These are phyloP conservation scores for Ennomos fuscantarius DNA, from an alignment of 2,888 invertebrate genomes.

Conservation along the genomic window DNA sequence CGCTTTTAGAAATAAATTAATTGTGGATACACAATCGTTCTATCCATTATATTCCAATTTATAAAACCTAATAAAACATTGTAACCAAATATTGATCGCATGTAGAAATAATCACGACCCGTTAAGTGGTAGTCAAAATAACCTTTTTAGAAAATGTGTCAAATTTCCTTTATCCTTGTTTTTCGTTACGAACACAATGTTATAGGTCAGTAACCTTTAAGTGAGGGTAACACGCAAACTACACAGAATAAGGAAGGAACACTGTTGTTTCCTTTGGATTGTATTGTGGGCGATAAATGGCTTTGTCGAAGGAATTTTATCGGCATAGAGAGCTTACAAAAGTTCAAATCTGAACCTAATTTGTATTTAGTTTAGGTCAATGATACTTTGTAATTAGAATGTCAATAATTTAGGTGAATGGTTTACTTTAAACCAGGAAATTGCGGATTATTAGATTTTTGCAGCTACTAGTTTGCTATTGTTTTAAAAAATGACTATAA, in stretches of 20 bases:
- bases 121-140: constrained; percentile 9
- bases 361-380: not conserved
- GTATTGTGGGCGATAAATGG: constrained; percentile 23
- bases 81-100: too few species aligned
- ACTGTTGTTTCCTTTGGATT: constrained; percentile 34
- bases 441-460: too few species aligned
- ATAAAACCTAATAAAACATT: too few species aligned
- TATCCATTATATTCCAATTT: too few species aligned
- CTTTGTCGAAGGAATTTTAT: constrained; percentile 5
- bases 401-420: not conserved
- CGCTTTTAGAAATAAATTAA: too few species aligned
- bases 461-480: too few species aligned
- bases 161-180: constrained; percentile 22
- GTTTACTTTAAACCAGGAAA: too few species aligned
- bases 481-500: too few species aligned
- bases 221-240: constrained; percentile 50
- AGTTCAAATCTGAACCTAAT: not conserved
- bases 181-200: constrained; percentile 38
- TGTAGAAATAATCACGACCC: not conserved
- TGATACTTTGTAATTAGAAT: not conserved
- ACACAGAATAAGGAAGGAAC: constrained; percentile 41
- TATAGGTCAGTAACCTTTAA: constrained; percentile 46
- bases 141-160: constrained; percentile 12
- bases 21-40: too few species aligned
- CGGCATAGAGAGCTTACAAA: not conserved